phyloP scores from a whole-genome alignment of 2,888 invertebrate genomes.

The Pseudococcus viburni region DNA sequence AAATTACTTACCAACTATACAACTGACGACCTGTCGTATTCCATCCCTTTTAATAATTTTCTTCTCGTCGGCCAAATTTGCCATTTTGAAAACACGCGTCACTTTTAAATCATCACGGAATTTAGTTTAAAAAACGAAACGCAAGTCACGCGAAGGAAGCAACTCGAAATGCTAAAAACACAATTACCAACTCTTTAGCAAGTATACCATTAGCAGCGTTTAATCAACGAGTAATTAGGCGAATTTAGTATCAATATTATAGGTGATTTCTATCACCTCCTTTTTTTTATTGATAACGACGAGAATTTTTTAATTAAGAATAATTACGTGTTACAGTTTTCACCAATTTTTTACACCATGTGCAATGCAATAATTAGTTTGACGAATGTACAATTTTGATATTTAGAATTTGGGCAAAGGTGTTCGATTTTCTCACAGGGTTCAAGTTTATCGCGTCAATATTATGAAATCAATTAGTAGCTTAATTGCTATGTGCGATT shows the following conservation, averaged over 20 bases:
- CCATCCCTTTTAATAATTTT: constrained; percentile 56
- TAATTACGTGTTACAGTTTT: constrained; percentile 20
- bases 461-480: constrained; percentile 33
- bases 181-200: constrained; percentile 19
- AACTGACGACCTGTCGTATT: constrained; percentile 43
- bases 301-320: background rate
- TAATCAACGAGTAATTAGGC: constrained; percentile 44
- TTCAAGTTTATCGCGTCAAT: constrained; percentile 20
- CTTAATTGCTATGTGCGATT: background rate
- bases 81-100: constrained; percentile 17
- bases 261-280: constrained; percentile 31
- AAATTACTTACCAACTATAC: constrained; percentile 40
- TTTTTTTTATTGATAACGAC: constrained; percentile 3
- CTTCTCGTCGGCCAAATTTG: constrained; percentile 34
- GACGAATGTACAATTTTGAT: background rate
- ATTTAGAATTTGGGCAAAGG: background rate
- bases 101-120: constrained; percentile 45
- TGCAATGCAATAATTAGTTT: background rate
- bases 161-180: constrained; percentile 20
- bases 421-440: background rate
- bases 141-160: background rate
- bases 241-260: constrained; percentile 25
- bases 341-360: background rate
- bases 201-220: constrained; percentile 20
- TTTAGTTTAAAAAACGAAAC: background rate